These are phyloP conservation scores for Apamea monoglypha DNA, from an alignment of 2,888 invertebrate genomes.

Conservation along the genomic window DNA sequence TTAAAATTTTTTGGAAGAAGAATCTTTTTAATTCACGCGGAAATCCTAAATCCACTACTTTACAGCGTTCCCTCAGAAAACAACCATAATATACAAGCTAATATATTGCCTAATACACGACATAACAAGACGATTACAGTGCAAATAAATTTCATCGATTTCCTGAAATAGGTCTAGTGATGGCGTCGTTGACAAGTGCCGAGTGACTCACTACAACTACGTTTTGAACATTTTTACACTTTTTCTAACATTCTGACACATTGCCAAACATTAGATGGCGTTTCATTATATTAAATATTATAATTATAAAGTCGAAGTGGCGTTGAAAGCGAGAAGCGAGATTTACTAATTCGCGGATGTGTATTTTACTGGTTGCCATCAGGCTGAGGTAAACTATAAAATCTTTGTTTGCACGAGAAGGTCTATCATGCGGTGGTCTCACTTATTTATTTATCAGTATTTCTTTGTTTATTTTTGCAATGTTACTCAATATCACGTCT, in stretches of 20 bases:
- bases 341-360: too few species aligned
- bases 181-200: conserved; percentile 43
- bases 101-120: conserved; percentile 15
- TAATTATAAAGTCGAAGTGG: conserved; percentile 66
- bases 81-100: conserved; percentile 16
- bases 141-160: conserved; percentile 58
- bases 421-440: too few species aligned
- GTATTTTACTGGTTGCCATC: too few species aligned
- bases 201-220: conserved; percentile 68
- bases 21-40: not conserved
- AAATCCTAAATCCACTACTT: conserved; percentile 13
- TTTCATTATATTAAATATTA: conserved; percentile 73
- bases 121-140: conserved; percentile 46
- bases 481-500: too few species aligned
- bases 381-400: too few species aligned
- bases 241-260: conserved; percentile 71
- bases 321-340: conserved; percentile 21
- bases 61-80: not conserved
- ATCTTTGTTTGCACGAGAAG: too few species aligned
- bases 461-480: too few species aligned
- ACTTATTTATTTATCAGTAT: too few species aligned
- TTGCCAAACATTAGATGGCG: conserved; percentile 72
- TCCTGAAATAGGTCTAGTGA: conserved; percentile 48
- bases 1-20: conserved; percentile 6
- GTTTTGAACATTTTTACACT: conserved; percentile 67